Conservation (phyloP, 1,140 invertebrate genomes). For the Nephotettix cincticeps region DNA sequence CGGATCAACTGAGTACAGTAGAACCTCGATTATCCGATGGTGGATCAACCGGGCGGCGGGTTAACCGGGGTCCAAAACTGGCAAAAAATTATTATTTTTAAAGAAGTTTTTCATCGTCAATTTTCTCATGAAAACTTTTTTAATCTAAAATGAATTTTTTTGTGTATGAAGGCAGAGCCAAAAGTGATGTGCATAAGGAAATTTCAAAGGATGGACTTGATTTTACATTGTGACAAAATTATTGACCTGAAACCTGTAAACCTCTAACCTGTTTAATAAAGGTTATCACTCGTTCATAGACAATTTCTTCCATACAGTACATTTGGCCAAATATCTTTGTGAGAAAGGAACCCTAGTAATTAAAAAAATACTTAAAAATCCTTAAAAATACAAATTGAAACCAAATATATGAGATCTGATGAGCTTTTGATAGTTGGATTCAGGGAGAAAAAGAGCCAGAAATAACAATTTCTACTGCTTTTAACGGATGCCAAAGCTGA, state of each 20-base stretch:
- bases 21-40: no score
- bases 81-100: no score
- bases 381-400: no score
- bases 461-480: conserved; percentile 32
- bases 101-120: no score
- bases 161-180: not conserved
- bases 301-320: conserved; percentile 30
- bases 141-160: not conserved
- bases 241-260: no score
- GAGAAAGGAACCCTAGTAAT: conserved; percentile 24
- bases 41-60: not conserved
- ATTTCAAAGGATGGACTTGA: not conserved
- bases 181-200: not conserved
- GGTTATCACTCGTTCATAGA: conserved; percentile 16
- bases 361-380: conserved; percentile 1
- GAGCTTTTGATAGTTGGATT: conserved; percentile 27
- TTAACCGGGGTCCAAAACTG: no score
- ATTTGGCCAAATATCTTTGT: conserved; percentile 32
- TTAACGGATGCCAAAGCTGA: conserved; percentile 25
- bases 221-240: not conserved
- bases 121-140: not conserved
- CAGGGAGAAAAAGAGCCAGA: conserved; percentile 32
- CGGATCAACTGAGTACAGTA: no score
- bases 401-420: conserved; percentile 28
- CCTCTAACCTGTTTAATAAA: not conserved